phyloP scores from a whole-genome alignment of 2,113 vertebrate genomes.

The Cromileptes altivelis region DNA sequence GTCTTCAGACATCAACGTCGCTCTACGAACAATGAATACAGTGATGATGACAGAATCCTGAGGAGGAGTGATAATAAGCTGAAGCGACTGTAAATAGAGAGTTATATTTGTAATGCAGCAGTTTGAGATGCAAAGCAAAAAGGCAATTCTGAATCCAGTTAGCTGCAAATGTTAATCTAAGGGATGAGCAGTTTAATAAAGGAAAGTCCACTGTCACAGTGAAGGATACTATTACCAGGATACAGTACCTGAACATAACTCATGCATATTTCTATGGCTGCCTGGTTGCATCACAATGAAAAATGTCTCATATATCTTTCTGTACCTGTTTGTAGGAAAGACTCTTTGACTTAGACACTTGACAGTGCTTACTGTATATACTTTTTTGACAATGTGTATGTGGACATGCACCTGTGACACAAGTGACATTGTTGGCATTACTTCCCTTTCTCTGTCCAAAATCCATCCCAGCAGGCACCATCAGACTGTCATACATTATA shows the following conservation, averaged over 20 bases:
- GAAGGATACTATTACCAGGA: neutral
- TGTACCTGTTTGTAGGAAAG: neutral
- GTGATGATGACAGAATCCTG: neutral
- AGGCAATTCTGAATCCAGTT: neutral
- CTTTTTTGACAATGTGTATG: neutral
- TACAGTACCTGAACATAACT: neutral
- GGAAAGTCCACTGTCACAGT: neutral
- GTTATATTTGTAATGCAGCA: neutral
- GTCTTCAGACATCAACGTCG: neutral
- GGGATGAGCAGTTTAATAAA: neutral
- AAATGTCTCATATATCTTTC: neutral
- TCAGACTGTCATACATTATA: too few species aligned
- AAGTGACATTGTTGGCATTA: too few species aligned
- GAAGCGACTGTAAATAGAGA: neutral
- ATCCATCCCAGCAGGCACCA: too few species aligned
- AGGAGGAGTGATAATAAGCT: neutral
- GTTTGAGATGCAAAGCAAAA: neutral
- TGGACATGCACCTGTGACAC: neutral
- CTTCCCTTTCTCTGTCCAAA: too few species aligned
- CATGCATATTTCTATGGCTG: neutral
- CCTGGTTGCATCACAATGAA: neutral
- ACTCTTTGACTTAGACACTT: neutral
- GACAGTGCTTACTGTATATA: neutral
- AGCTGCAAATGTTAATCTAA: neutral
- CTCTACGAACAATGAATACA: neutral